Base-by-base conservation (phyloP, 2,797 vertebrate species). In the Pogoniulus pusillus region DNA sequence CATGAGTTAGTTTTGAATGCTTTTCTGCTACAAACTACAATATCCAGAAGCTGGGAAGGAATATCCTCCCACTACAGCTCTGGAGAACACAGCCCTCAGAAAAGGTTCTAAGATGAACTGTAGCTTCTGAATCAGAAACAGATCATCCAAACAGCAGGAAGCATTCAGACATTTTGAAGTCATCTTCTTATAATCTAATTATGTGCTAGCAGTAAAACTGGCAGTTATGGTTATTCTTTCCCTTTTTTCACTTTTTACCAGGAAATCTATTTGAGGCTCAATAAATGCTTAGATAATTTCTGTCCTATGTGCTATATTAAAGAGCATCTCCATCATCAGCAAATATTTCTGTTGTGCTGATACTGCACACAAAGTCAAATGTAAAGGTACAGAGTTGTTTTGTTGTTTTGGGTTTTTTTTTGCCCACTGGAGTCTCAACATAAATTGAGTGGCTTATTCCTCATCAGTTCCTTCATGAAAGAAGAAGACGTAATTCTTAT, bases 271-370 rank as follows among this genome's bases (percentile, higher is more conserved):
- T 2, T 65, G 53, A 64, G 63, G 55, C 79, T 87, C 85, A 89
- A 81, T 64, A 89, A 80, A 35, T 2, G 1, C 26, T 93, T 92
- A 70, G 54, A 91, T 84, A 2, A 68, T 91, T 85, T 87, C 49
- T 81, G 76, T 60, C 57, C 73, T 75, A 2, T 78, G 39, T 75
- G 47, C 91, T 92, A 35, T 79, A 68, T 54, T 91, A 85, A 87
- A 80, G 58, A 86, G 20, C 23, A 82, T 62, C 49, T 84, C 91
- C 68, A 63, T 85, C 89, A 89, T 72, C 79, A 94, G 73, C 82
- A 90, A 91, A 74, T 93, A 83, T 80, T 87, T 93, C 72, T 85
- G 32, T 70, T 89, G 47, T 81, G 85, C 78, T 68, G 45, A 85
- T 87, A 29, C 58, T 82, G 72, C 27, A 8, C 16, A 43, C 57